phyloP scores from a whole-genome alignment of 53 echinoderm and acorn worm species.

The Apostichopus leukothele region DNA sequence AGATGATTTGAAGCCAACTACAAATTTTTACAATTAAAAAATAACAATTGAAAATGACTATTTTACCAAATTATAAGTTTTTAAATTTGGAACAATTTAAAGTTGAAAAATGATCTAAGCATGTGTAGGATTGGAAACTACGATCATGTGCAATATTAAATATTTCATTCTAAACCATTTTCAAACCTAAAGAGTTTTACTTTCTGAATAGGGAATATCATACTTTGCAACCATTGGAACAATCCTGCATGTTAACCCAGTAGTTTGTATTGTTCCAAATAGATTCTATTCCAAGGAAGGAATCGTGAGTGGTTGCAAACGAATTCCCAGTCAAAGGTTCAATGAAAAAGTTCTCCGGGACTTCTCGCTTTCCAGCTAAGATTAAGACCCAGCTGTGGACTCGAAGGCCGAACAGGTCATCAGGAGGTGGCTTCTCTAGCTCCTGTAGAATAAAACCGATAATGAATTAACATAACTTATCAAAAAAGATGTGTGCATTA shows the following conservation, averaged over 20 bases:
- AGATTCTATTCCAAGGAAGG: slow-evolving; percentile 92
- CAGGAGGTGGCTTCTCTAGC: slow-evolving; percentile 88
- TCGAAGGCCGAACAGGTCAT: slow-evolving; percentile 90
- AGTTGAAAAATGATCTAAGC: too few species aligned
- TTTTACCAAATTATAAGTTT: not conserved
- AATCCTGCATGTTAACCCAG: slow-evolving; percentile 99
- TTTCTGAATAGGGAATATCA: not conserved
- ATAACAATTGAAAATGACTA: slow-evolving; percentile 46
- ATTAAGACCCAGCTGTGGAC: slow-evolving; percentile 98
- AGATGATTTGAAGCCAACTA: too few species aligned
- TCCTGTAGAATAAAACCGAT: slow-evolving; percentile 55
- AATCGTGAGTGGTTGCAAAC: slow-evolving; percentile 75
- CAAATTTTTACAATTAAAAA: too few species aligned
- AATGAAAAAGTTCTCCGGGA: slow-evolving; percentile 99
- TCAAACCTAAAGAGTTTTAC: not conserved
- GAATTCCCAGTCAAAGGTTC: slow-evolving; percentile 96
- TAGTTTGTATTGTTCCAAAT: slow-evolving; percentile 98
- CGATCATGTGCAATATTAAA: not conserved
- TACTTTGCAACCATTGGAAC: slow-evolving; percentile 99
- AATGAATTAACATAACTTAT: not conserved
- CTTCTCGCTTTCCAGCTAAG: slow-evolving; percentile 91
- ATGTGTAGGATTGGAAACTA: not conserved
- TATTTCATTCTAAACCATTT: not conserved
- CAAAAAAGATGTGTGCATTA: too few species aligned
- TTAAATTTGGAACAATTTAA: too few species aligned